A percentile compares a stretch with the other conserved stretches of the same genome.
Conservation (phyloP, 35 echinoderm and acorn worm genomes). For the Patiria miniata region DNA sequence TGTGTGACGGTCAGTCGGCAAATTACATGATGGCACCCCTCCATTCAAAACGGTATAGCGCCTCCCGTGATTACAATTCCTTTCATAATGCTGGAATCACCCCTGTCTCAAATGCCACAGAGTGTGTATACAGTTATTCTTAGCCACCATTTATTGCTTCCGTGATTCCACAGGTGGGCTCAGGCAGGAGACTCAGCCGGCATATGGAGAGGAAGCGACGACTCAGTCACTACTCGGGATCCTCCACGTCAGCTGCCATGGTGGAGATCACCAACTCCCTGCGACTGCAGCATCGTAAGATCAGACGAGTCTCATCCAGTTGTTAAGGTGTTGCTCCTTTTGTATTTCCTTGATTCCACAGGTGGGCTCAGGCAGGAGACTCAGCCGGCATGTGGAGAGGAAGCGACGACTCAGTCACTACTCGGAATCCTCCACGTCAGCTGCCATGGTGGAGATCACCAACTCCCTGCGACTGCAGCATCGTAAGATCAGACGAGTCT, state of each 20-base stretch:
- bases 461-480: neutral
- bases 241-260: neutral
- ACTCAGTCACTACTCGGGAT: neutral
- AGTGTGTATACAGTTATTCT: too few species aligned
- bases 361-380: neutral
- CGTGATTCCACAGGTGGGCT: neutral
- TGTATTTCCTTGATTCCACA: neutral
- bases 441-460: neutral
- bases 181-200: neutral
- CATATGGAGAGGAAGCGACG: neutral
- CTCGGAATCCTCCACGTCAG: neutral
- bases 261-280: neutral
- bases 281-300: neutral
- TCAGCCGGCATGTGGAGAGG: neutral
- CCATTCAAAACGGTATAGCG: too few species aligned
- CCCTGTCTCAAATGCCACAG: too few species aligned
- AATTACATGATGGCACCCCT: too few species aligned
- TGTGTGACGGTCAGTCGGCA: too few species aligned
- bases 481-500: neutral
- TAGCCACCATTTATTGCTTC: too few species aligned
- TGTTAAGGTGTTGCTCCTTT: too few species aligned
- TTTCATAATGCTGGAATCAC: too few species aligned
- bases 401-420: slow-evolving; percentile 2
- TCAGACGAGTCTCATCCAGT: neutral
- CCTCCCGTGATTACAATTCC: too few species aligned